phyloP scores from a whole-genome alignment of 2,113 vertebrate species.

The Nanger granti region DNA sequence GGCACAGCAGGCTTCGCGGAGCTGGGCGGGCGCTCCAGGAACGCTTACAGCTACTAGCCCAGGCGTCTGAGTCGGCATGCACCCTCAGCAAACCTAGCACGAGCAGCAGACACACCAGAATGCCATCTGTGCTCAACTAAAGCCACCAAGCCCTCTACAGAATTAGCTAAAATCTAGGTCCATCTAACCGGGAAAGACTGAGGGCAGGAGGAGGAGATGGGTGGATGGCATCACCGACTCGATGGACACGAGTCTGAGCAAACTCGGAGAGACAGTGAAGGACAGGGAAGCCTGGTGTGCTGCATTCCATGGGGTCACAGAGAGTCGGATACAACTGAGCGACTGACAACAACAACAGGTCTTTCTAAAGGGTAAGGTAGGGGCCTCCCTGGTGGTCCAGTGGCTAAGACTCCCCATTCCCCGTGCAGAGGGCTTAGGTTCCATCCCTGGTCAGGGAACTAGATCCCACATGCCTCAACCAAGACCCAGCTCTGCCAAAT shows the following conservation, averaged over 20 bases:
- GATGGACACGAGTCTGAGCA: neutral
- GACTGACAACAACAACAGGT: neutral
- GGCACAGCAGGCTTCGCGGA: accelerated
- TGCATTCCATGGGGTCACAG: neutral
- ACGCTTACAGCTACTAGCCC: neutral
- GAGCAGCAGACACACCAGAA: too few species aligned
- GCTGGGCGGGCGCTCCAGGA: neutral
- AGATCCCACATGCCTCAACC: neutral
- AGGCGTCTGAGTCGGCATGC: accelerated
- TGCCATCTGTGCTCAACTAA: neutral
- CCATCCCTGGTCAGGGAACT: neutral
- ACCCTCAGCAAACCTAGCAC: neutral
- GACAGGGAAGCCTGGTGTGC: neutral
- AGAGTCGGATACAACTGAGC: neutral
- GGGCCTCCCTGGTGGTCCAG: neutral
- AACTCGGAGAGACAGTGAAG: neutral
- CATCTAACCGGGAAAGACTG: neutral
- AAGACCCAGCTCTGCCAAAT: neutral
- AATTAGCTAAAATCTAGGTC: neutral
- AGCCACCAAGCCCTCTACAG: neutral
- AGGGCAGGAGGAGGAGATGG: neutral
- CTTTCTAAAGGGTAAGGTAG: neutral
- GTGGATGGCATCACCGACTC: neutral
- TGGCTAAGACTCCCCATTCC: neutral
- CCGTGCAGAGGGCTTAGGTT: neutral